Percentiles rank a stretch among this genome's conserved stretches.
phyloP scores from a whole-genome alignment of 2,888 invertebrate genomes.

The Mactromeris polynyma region DNA sequence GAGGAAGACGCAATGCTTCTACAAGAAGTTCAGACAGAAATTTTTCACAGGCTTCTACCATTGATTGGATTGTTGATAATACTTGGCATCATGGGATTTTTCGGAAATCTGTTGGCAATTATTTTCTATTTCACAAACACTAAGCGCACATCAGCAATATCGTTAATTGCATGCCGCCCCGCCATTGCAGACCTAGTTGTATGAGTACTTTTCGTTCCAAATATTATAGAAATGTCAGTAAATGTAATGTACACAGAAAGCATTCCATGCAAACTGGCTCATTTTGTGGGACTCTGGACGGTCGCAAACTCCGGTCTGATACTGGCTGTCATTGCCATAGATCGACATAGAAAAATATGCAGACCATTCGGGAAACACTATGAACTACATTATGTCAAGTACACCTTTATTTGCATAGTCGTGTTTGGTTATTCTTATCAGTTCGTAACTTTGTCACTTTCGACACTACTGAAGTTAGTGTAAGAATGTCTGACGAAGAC shows the following conservation, averaged over 20 bases:
- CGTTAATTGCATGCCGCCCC: slow-evolving; percentile 14
- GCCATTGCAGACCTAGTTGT: slow-evolving; percentile 20
- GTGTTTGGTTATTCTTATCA: slow-evolving; percentile 12
- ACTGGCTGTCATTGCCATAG: slow-evolving; percentile 48
- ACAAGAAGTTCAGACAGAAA: neutral
- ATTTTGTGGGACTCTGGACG: slow-evolving; percentile 29
- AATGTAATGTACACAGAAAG: slow-evolving; percentile 16
- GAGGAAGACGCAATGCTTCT: neutral
- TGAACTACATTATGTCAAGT: neutral
- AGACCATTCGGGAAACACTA: slow-evolving; percentile 41
- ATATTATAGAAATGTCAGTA: slow-evolving; percentile 30
- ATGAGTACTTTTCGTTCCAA: slow-evolving; percentile 17
- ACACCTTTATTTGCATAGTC: neutral
- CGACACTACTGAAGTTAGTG: slow-evolving; percentile 31
- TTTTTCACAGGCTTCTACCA: neutral
- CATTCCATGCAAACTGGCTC: slow-evolving; percentile 28
- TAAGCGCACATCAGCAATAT: neutral
- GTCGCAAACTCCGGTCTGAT: slow-evolving; percentile 33
- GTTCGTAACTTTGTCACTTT: slow-evolving; percentile 38
- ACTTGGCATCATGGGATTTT: neutral
- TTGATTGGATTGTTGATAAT: slow-evolving; percentile 2
- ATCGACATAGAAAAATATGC: slow-evolving; percentile 51
- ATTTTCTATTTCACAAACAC: slow-evolving; percentile 28
- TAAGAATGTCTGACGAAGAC: neutral
- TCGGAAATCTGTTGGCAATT: slow-evolving; percentile 22